Base-by-base conservation (phyloP, 2,888 invertebrate genomes). In the Trisateles emortualis region DNA sequence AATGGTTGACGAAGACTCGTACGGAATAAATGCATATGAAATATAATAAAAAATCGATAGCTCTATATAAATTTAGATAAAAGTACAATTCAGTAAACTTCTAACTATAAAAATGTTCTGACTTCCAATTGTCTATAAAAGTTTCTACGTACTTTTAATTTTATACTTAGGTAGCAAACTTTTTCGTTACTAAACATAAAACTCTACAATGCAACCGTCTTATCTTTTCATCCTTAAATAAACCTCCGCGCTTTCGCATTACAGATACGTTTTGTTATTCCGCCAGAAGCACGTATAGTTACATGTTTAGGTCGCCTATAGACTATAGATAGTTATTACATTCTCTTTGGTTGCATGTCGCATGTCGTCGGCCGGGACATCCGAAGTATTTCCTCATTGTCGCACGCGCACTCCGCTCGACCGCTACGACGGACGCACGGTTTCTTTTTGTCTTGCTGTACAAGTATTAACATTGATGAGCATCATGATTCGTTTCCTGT, bases 341-440 rank as follows among this genome's bases (percentile, higher is more conserved):
- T 42, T 52, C 48, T 42, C 41, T 33, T 43, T 35, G 44, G 11
- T 48, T 49, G 50, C 50, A 42, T 26, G 50, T 52, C 60, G 70
- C 70, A 64, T 72, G 79, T 76, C 73, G 72, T 68, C 68, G 51
- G 68, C 33, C 59, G 61, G 72, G 76, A 75, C 75, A 84, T 83
- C 76, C 77, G 63, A 73, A 71, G 85, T 76, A 86, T 86, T 86
- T 86, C 86, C 85, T 84, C 79, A 83, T 78, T 74, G 78, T 70
- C 77, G 81, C 84, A 80, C 79, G 81, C 80, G 83, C 76, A 47
- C 36, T 42, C 52, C 33, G 26, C 47, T 29, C 52, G 36, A 17
- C 35, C 42, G 41, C 42, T 30, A 49, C 35, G 46, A 17, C 11
- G 16, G 14, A 26, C 41, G 49, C 29, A 59, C 62, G 50, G 60